Evolutionary conservation across 2,113 vertebrate genomes (phyloP), one percentile per base, ranked within the genome.

Genomic region (Cheilinus undulatus): DNA sequence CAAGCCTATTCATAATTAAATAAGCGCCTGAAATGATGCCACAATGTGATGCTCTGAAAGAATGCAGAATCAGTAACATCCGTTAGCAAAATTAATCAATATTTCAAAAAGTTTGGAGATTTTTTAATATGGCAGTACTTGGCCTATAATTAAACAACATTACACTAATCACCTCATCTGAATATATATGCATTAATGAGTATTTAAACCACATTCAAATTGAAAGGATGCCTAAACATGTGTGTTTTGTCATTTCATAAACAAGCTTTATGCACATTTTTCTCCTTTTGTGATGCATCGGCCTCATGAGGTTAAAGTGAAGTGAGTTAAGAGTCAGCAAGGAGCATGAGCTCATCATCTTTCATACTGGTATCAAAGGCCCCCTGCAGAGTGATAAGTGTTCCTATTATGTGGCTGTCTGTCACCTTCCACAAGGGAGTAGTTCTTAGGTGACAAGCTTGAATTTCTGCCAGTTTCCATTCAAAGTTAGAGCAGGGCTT

Each of bases 241-340:
- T 11, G 12, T 22, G 22, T 52, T 9, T 65, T 49, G 71, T 69
- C 58, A 61, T 75, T 69, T 69, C 46, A 40, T 57, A 62, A 68
- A 54, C 53, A 50, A 38, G 67, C 40, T 22, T 20, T 7, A 6
- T 7, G 7, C 28, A 54, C 23, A 38, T 62, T 67, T 65, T 38
- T 63, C 32, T 59, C 24, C 59, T 57, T 43, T 49, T 53, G 65
- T 68, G 52, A 73, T 60, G 36, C n/a, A 32, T 10, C 57, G 9
- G 53, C 13, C 19, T 54, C 58, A 19, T 1, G 15, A 4, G 64
- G 67, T 13, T 73, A 32, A 69, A 84, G 14, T 69, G 22, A 51
- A 64, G 7, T n/a, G 26, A 60, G 36, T 40, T 28, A 74, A 68
- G 36, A 30, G 71, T 57, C 68, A 67, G 69, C 43, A 80, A 71